phyloP scores from a whole-genome alignment of 2,797 vertebrate genomes.

The Tapera naevia region DNA sequence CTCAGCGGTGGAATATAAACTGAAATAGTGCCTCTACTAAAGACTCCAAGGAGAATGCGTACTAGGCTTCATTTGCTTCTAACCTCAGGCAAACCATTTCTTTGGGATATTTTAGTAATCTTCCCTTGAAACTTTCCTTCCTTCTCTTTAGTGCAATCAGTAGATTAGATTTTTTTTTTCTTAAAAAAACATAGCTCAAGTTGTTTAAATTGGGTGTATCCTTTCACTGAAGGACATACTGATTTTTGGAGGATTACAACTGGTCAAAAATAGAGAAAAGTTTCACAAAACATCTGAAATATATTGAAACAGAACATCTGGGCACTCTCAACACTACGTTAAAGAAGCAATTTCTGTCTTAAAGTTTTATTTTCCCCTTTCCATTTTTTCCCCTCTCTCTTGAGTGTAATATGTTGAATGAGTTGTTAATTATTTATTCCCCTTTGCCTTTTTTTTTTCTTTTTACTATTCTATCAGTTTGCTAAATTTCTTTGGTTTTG shows the following conservation, averaged over 20 bases:
- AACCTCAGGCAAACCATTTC: not conserved
- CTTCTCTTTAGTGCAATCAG: not conserved
- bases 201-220: not conserved
- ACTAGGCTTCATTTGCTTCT: not conserved
- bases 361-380: not conserved
- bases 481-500: not conserved
- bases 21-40: not conserved
- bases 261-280: not conserved
- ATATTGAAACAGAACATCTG: conserved; percentile 16
- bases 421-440: not conserved
- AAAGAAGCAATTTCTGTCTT: not conserved
- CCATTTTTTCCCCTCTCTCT: not conserved
- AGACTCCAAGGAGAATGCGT: not conserved
- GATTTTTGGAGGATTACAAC: not conserved
- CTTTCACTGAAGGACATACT: not conserved
- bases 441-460: not conserved
- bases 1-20: not conserved
- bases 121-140: not conserved
- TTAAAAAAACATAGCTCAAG: not conserved
- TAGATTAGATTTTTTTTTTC: not conserved
- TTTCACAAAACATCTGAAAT: not conserved
- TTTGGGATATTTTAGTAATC: not conserved
- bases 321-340: not conserved
- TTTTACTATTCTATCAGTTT: not conserved
- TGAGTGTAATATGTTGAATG: not conserved